A percentile compares a stretch with the other conserved stretches of the same genome.
phyloP scores from a whole-genome alignment of 2,888 invertebrate species.

The Euphydryas editha region DNA sequence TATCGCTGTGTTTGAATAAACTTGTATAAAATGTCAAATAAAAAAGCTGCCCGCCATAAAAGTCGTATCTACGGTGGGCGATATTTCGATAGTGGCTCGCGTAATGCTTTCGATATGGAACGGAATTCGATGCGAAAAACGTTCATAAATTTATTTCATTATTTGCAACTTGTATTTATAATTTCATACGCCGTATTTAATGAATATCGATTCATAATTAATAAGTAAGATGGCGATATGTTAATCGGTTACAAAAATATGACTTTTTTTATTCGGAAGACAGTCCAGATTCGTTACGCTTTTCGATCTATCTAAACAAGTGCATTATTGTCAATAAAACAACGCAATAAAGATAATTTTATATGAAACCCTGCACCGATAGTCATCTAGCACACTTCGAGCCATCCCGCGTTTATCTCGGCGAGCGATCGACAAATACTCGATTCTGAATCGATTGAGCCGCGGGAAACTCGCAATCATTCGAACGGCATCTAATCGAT shows the following conservation, averaged over 20 bases:
- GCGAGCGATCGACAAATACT: conserved; percentile 46
- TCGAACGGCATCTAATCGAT: conserved; percentile 47
- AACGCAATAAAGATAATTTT: conserved; percentile 38
- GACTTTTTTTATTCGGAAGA: neutral
- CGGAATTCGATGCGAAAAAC: conserved; percentile 31
- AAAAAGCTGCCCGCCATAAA: conserved; percentile 78
- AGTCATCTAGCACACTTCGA: conserved; percentile 40
- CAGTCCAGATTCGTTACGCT: neutral
- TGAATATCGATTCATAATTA: conserved; percentile 15
- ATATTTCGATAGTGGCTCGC: conserved; percentile 63
- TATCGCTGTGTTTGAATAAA: conserved; percentile 82
- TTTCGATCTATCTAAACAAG: conserved; percentile 24
- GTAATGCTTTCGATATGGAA: conserved; percentile 34
- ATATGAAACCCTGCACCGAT: conserved; percentile 38
- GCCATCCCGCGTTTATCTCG: conserved; percentile 41
- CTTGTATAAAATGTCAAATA: conserved; percentile 84
- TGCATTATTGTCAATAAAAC: conserved; percentile 32
- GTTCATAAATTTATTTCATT: conserved; percentile 14
- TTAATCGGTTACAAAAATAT: neutral
- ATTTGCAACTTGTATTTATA: conserved; percentile 7
- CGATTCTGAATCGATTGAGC: conserved; percentile 45
- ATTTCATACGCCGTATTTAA: conserved; percentile 9
- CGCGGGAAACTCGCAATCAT: conserved; percentile 42
- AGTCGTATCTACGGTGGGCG: conserved; percentile 65
- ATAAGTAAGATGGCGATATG: conserved; percentile 1